Conservation (phyloP, 2,113 vertebrate genomes). For the Brienomyrus longianalis region DNA sequence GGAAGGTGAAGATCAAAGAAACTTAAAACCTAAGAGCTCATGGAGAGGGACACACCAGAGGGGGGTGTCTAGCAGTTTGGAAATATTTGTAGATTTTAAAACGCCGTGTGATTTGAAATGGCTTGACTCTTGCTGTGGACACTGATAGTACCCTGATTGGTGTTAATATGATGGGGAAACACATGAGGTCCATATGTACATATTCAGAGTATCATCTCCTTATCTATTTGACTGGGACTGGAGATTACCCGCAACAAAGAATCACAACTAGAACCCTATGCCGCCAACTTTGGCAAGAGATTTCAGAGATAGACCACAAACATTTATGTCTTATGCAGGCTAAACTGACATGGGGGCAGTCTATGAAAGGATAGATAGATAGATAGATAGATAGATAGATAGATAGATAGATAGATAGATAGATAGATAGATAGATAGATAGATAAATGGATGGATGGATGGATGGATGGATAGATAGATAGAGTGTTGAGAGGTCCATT, state of each 20-base stretch:
- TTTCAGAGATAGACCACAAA: background rate
- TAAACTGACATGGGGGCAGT: background rate
- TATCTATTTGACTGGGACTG: too few species aligned
- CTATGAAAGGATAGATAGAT: background rate
- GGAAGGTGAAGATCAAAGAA: background rate
- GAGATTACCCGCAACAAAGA: background rate
- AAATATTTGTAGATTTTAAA: background rate
- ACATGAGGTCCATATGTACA: background rate
- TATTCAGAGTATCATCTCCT: background rate
- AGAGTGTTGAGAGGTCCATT: background rate
- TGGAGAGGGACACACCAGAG: background rate
- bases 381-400: background rate
- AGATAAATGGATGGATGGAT: too few species aligned
- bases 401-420: background rate
- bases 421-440: too few species aligned
- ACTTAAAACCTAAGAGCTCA: background rate
- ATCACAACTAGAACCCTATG: background rate
- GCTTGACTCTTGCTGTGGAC: background rate
- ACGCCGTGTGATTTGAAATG: background rate
- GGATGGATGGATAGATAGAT: background rate
- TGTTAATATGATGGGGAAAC: background rate
- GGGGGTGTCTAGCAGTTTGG: background rate
- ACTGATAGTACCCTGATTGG: background rate
- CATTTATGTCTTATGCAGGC: too few species aligned
- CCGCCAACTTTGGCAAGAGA: background rate